Base-by-base conservation (phyloP, 92 coral and sea anemone genomes). In the Umimayanthus kanabou region DNA sequence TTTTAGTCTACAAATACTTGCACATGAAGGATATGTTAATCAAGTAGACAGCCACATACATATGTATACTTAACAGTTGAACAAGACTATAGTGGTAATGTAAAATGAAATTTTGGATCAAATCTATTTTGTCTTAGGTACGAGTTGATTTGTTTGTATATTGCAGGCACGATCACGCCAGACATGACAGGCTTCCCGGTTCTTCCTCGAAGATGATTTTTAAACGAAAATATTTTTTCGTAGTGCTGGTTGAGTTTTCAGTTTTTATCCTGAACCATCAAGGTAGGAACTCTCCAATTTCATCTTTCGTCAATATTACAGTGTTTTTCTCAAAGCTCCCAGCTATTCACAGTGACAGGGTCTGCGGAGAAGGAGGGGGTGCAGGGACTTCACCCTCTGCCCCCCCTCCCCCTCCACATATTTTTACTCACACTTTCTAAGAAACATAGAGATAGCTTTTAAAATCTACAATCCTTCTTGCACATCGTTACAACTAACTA, bases 141-240 rank as follows among this genome's bases (percentile, higher is more conserved):
- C 39, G 78, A 26, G 15, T 4, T 26, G n/a, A n/a, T n/a, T n/a
- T 39, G 15, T 70, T 58, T 81, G 57, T 45, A 82, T 25, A 18
- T 82, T 85, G 26, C 77, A 91, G 93, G 70, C 80, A 30, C 79
- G 64, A 71, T 65, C 86, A 61, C 39, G 47, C 37, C 30, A 89
- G 93, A 82, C 80, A 92, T 92, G 94, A 88, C 80, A 66, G 78
- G 66, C 87, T 85, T 92, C 53, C 92, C 93, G 8, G 90, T 94
- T 39, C 89, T 88, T 29, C 94, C 94, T 80, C 91, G 89, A 94
- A 88, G 94, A 94, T 94, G 98, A 94, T 82, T 86, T 70, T 86
- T 84, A 86, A 93, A 65, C 87, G 81, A 87, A 93, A 89, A 71
- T 58, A 82, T 53, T 88, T 90, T 70, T 90, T 94, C 18, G 83